phyloP scores from a whole-genome alignment of 2,888 invertebrate genomes.

The Blastobasis adustella region DNA sequence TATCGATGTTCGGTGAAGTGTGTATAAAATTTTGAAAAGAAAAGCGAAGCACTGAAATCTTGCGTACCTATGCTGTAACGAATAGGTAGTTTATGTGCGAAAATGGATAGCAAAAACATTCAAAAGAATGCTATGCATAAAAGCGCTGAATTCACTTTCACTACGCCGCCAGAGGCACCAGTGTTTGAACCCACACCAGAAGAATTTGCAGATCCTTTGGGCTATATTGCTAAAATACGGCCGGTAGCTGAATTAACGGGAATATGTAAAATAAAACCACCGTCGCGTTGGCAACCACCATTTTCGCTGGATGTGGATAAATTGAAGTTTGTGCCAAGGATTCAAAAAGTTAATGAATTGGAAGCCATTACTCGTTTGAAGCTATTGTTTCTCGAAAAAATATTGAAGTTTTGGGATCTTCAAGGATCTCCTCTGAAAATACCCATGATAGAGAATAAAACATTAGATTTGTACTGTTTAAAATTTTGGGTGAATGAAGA shows the following conservation, averaged over 20 bases:
- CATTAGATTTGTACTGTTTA: conserved; percentile 79
- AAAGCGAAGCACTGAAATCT: too few species aligned
- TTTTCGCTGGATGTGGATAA: conserved; percentile 84
- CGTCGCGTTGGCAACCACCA: conserved; percentile 84
- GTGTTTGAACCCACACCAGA: conserved; percentile 82
- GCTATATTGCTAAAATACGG: conserved; percentile 82
- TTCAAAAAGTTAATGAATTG: conserved; percentile 71
- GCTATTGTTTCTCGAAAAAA: conserved; percentile 82
- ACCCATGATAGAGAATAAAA: conserved; percentile 81
- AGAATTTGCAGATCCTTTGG: conserved; percentile 83
- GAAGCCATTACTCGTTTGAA: conserved; percentile 83
- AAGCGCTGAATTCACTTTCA: conserved; percentile 68
- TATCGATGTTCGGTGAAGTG: conserved; percentile 13
- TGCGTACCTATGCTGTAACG: too few species aligned
- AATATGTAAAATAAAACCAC: conserved; percentile 86
- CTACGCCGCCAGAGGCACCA: conserved; percentile 78
- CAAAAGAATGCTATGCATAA: conserved; percentile 72
- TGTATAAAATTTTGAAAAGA: neutral
- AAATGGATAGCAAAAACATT: conserved; percentile 66
- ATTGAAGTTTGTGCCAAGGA: conserved; percentile 70
- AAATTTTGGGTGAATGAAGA: conserved; percentile 76
- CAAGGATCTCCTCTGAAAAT: conserved; percentile 79
- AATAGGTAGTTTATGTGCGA: conserved; percentile 9
- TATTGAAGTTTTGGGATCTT: conserved; percentile 84
- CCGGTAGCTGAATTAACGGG: conserved; percentile 82